Evolutionary conservation across 2,888 invertebrate species (phyloP).

Genomic region (Iphiclides podalirius): DNA sequence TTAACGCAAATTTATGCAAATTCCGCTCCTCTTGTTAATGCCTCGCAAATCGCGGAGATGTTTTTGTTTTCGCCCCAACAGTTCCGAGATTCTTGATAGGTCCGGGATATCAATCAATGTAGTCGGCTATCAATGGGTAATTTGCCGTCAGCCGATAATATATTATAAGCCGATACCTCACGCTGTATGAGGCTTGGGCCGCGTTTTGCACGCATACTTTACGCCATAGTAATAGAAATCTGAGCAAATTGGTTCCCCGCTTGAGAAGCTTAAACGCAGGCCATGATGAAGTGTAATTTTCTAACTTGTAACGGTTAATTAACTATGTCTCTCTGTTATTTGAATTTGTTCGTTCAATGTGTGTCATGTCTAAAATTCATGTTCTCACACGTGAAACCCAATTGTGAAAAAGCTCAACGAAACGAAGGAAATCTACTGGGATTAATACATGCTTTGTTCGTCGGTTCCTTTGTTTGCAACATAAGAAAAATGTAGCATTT

Average conservation of each 20-base stretch:
- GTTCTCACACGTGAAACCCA: background rate
- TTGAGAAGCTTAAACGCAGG: background rate
- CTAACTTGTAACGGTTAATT: too few relatives aligned
- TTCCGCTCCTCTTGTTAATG: constrained; percentile 63
- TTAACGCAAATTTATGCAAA: constrained; percentile 80
- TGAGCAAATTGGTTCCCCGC: background rate
- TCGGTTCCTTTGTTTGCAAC: background rate
- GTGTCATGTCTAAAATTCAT: too few relatives aligned
- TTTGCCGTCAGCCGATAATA: constrained; percentile 2
- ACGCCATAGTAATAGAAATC: background rate
- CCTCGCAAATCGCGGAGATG: constrained; percentile 52
- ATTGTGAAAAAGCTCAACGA: background rate
- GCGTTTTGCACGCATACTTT: background rate
- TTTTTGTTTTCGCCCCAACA: constrained; percentile 54
- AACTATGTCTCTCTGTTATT: too few relatives aligned
- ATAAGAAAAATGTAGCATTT: background rate
- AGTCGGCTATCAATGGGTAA: constrained; percentile 8
- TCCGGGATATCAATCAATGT: constrained; percentile 7
- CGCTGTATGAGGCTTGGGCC: background rate
- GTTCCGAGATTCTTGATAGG: constrained; percentile 19
- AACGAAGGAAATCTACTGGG: background rate
- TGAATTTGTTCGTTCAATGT: too few relatives aligned
- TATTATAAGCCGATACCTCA: background rate
- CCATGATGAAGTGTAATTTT: too few relatives aligned
- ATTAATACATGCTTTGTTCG: background rate